These are phyloP conservation scores for Eucera pruinosa DNA, from an alignment of 2,888 invertebrate species.

Conservation along the genomic window DNA sequence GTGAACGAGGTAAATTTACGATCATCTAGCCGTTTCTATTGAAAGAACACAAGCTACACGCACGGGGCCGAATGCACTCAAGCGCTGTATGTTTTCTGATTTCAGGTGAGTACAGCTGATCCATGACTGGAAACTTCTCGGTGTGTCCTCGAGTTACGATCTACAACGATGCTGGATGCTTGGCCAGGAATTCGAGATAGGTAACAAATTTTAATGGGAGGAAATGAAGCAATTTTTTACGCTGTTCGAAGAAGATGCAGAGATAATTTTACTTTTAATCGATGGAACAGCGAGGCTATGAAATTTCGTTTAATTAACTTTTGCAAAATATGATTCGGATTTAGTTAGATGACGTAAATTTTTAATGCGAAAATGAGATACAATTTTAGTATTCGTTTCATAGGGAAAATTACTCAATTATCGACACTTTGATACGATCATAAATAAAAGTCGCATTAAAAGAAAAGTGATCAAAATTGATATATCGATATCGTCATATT, in stretches of 20 bases:
- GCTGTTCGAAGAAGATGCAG: neutral
- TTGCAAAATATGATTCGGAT: too few relatives aligned
- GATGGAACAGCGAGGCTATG: neutral
- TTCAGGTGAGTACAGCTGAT: slow-evolving; percentile 63
- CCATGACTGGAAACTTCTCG: slow-evolving; percentile 22
- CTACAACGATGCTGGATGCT: slow-evolving; percentile 22
- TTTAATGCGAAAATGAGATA: too few relatives aligned
- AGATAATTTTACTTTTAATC: neutral
- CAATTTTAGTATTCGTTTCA: too few relatives aligned
- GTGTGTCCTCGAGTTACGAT: slow-evolving; percentile 43
- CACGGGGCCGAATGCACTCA: slow-evolving; percentile 50
- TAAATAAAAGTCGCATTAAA: too few relatives aligned
- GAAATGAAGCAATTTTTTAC: neutral
- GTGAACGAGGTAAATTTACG: slow-evolving; percentile 71
- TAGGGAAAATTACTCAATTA: too few relatives aligned
- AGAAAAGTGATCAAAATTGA: too few relatives aligned
- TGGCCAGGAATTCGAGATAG: slow-evolving; percentile 2
- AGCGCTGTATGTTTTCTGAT: slow-evolving; percentile 53
- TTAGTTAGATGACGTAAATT: too few relatives aligned
- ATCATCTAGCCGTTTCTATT: slow-evolving; percentile 56
- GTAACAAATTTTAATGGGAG: slow-evolving; percentile 11
- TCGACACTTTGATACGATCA: too few relatives aligned
- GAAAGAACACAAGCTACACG: slow-evolving; percentile 46
- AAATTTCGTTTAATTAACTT: neutral
- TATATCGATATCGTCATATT: too few relatives aligned